Evolutionary conservation across 1,140 invertebrate species (phyloP).

Genomic region (Conus ventricosus): DNA sequence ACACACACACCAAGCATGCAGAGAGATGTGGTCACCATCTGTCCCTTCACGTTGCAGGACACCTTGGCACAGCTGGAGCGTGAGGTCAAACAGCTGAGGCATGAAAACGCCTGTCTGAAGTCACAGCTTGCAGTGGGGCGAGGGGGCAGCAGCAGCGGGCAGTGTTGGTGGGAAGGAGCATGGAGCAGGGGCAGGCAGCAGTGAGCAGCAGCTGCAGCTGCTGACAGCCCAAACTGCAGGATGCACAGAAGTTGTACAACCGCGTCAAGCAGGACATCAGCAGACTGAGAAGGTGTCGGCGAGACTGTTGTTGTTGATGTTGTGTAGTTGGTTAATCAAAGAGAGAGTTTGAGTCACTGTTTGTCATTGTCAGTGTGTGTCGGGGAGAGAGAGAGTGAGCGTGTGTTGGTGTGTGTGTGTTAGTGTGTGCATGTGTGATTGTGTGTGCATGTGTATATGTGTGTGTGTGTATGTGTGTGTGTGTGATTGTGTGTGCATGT

Average conservation of each 20-base stretch:
- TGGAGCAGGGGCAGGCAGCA: not conserved
- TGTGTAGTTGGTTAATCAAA: not conserved
- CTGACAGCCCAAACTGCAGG: slow-evolving; percentile 61
- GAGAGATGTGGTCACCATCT: no score
- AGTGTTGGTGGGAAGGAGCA: not conserved
- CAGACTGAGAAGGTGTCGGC: slow-evolving; percentile 49
- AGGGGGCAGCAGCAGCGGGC: not conserved
- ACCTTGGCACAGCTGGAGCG: slow-evolving; percentile 54
- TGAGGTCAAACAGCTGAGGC: slow-evolving; percentile 47
- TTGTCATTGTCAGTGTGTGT: slow-evolving; percentile 12
- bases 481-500: not conserved
- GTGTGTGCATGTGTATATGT: no score
- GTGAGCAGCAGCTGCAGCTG: slow-evolving; percentile 33
- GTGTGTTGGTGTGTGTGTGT: no score
- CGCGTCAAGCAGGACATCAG: slow-evolving; percentile 58
- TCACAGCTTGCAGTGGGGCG: slow-evolving; percentile 42
- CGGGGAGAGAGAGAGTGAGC: not conserved
- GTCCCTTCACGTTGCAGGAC: slow-evolving; percentile 37
- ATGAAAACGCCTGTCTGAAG: slow-evolving; percentile 55
- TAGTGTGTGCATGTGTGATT: not conserved
- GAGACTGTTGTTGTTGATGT: slow-evolving; percentile 1
- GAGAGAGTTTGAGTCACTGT: not conserved
- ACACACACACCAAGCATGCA: no score
- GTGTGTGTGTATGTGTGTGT: not conserved
- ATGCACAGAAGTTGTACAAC: slow-evolving; percentile 56